Evolutionary conservation across 1,140 invertebrate genomes (phyloP).

Genomic region (Drosophila orena): DNA sequence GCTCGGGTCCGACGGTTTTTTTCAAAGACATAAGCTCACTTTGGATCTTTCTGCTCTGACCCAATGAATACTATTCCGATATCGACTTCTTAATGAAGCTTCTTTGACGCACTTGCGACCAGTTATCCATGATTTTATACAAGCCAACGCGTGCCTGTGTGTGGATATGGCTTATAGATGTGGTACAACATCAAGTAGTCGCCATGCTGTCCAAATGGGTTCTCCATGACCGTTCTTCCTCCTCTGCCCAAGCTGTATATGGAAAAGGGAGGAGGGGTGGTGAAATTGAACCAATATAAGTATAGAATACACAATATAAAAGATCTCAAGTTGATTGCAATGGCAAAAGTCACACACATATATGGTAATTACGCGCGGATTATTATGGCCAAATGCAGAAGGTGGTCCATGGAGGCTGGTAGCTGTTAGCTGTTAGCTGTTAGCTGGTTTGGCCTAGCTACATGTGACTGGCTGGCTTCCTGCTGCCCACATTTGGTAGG

Average conservation of each 20-base stretch:
- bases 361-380: constrained; percentile 71
- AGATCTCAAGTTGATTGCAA: constrained; percentile 59
- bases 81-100: constrained; percentile 27
- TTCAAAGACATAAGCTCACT: constrained; percentile 4
- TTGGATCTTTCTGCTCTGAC: background rate
- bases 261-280: background rate
- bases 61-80: constrained; percentile 11
- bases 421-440: constrained; percentile 6
- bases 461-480: constrained; percentile 43
- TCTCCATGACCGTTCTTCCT: constrained; percentile 6
- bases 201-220: constrained; percentile 46
- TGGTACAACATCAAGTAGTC: constrained; percentile 39
- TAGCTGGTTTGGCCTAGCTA: constrained; percentile 5
- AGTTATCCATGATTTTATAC: constrained; percentile 30
- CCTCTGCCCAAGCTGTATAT: constrained; percentile 10
- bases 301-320: constrained; percentile 26
- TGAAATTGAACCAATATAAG: constrained; percentile 48
- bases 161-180: constrained; percentile 1
- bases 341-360: constrained; percentile 60
- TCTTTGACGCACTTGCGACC: constrained; percentile 35
- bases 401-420: constrained; percentile 32
- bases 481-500: constrained; percentile 50
- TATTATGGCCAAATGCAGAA: constrained; percentile 62
- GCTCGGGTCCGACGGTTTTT: background rate
- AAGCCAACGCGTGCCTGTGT: constrained; percentile 1